Evolutionary conservation across 2,888 invertebrate species (phyloP), one percentile per base, ranked within the genome.

Genomic region (Cantharis lateralis): DNA sequence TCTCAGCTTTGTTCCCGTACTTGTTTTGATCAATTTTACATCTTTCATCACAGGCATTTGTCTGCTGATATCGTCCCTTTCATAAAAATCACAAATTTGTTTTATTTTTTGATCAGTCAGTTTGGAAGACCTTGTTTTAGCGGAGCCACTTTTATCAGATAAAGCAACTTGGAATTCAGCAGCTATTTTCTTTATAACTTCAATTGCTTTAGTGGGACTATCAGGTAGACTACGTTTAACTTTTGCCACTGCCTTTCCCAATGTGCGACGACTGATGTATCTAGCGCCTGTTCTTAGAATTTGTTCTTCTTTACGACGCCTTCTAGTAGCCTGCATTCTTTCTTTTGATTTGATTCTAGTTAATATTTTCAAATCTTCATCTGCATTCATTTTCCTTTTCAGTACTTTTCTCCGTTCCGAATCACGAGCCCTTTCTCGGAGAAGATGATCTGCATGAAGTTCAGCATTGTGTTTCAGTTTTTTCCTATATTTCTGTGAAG

Each of bases 161-260:
- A 62, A 16, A 68, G 73, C 72, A 76, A 73, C 24, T 26, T 76
- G 26, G 16, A 76, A 76, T 76, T 76, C 76, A 73, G 76, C 63
- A 76, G 72, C 76, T n/a, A 73, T 62, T 71, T 71, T 71, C 72
- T 75, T 72, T 32, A 75, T 68, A 72, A 75, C 71, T 72, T 71
- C 71, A 61, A 75, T 68, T 72, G 74, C 70, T 74, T 77, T 77
- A 63, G 77, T 77, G 70, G 70, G 77, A 64, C 77, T 73, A 62
- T 2, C 13, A 4, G 62, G 62, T 13, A 62, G 7, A 62, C 13
- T 62, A 62, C 62, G 62, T 7, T 62, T 62, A 1, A 62, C 62
- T 62, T 62, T 62, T 62, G 62, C 13, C n/a, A 62, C 62, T 15
- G 62, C 62, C 7, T 62, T 70, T 70, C 48, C 70, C 70, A 70